Evolutionary conservation across 2,797 vertebrate species (phyloP), one percentile per base, ranked within the genome.

Genomic region (Lateolabrax maculatus): DNA sequence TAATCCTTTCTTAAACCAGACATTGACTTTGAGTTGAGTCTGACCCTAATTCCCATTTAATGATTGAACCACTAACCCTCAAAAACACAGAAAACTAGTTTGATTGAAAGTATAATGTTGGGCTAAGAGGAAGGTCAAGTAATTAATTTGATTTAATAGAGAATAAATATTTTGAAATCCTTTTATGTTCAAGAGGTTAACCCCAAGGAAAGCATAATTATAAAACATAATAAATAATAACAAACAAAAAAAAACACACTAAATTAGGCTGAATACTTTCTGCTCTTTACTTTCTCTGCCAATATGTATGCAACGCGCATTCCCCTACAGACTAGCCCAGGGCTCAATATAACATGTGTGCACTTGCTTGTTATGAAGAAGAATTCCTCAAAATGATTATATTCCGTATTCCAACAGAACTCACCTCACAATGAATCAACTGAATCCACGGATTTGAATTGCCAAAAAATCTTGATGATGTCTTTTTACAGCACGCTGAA

Each of bases 21-120:
- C 15, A 8, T 2, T 48, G 31, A 65, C 31, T 75, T 65, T 51
- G 8, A 60, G 5, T 39, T 52, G 9, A 82, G 56, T 29, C 37
- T 57, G 15, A 51, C 6, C 18, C 23, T 44, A 44, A 68, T 73
- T 87, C 68, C 70, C 53, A 46, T 39, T 71, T 58, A 82, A 83
- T 78, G 55, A 64, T 18, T n/a, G 34, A 18, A 77, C 29, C 44
- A 4, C 51, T 15, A 3, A 43, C 34, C n/a, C 9, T 23, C 7
- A 51, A 46, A 34, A 53, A 56, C 9, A 63, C 1, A 5, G 5
- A 55, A 39, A 23, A n/a, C n/a, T n/a, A 16, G n/a, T 55, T 52
- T 65, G 25, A 43, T 10, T 37, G 4, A 27, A 39, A 11, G 3
- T 43, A 2, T 15, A 31, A 27, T 16, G 36, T 46, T 39, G 44